Conservation (phyloP, 2,888 invertebrate species). For the Drosophila quinaria region DNA sequence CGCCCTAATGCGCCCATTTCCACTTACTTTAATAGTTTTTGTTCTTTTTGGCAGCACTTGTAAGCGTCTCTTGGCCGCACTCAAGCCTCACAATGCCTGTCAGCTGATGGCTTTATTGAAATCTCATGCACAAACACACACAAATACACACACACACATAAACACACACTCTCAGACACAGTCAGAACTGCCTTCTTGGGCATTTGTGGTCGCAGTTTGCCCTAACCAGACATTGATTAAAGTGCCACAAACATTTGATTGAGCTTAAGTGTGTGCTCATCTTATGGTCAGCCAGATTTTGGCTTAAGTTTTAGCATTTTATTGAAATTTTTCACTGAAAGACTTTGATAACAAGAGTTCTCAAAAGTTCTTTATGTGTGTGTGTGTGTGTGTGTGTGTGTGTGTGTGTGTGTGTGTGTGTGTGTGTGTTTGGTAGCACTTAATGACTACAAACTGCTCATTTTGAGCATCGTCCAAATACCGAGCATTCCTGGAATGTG, state of each 20-base stretch:
- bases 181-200: conserved; percentile 29
- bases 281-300: conserved; percentile 63
- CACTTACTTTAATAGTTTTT: conserved; percentile 79
- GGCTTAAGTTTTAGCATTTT: conserved; percentile 50
- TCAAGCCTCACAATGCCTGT: conserved; percentile 34
- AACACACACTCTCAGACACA: conserved; percentile 16
- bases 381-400: conserved; percentile 33
- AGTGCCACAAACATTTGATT: conserved; percentile 63
- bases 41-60: conserved; percentile 59
- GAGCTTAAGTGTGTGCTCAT: conserved; percentile 47
- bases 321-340: conserved; percentile 69
- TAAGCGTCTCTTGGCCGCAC: conserved; percentile 41
- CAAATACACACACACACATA: conserved; percentile 15
- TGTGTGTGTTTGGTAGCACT: conserved; percentile 50
- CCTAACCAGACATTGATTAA: conserved; percentile 66
- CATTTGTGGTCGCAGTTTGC: conserved; percentile 58
- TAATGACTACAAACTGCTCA: conserved; percentile 72
- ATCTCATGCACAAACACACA: conserved; percentile 34
- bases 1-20: conserved; percentile 75
- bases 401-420: conserved; percentile 10
- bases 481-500: conserved; percentile 57
- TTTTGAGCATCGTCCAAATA: conserved; percentile 41
- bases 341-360: conserved; percentile 51
- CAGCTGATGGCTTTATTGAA: conserved; percentile 56
- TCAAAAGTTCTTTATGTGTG: conserved; percentile 1